Base-by-base conservation (phyloP, 2,797 vertebrate species). In the Syngnathus rostellatus region DNA sequence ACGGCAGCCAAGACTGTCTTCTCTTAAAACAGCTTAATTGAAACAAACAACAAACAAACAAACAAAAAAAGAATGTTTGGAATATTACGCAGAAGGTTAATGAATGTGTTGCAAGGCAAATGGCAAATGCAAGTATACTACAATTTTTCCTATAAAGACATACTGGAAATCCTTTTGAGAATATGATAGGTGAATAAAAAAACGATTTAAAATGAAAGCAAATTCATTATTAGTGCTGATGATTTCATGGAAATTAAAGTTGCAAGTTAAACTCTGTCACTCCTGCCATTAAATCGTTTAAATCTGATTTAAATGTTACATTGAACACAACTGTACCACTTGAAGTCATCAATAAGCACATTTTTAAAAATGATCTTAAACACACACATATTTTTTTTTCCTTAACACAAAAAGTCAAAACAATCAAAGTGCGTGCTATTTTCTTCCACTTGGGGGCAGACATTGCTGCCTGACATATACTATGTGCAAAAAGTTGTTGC, bases 401-500 rank as follows among this genome's bases (percentile, higher is more conserved):
- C 6, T 59, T 7, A 71, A 76, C 74, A 74, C 78, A 75, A 71
- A 66, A 45, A n/a, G 23, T 38, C 8, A 64, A 79, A 79, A 79
- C 64, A 81, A 77, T 80, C 82, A 88, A 90, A 90, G 89, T 89
- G 86, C 85, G 71, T 76, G 72, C 72, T 80, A 70, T 77, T 71
- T 72, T 76, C 84, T 83, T 69, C 85, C 85, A 90, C 89, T 69
- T 25, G 21, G 21, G n/a, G 60, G 88, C 89, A 88, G 86, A 86
- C 77, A 80, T 90, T 87, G 85, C 88, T 86, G 89, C 90, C 86
- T 92, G 90, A 46, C 14, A 4, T 46, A 16, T 88, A 23, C 23
- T 23, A 92, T 92, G 91, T 92, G 91, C 92, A 91, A 91, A 91
- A 91, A 88, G 76, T 83, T 85, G 88, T 9, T 51, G n/a, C n/a